Conservation (phyloP, 1,140 invertebrate species). For the Pararge aegeria region DNA sequence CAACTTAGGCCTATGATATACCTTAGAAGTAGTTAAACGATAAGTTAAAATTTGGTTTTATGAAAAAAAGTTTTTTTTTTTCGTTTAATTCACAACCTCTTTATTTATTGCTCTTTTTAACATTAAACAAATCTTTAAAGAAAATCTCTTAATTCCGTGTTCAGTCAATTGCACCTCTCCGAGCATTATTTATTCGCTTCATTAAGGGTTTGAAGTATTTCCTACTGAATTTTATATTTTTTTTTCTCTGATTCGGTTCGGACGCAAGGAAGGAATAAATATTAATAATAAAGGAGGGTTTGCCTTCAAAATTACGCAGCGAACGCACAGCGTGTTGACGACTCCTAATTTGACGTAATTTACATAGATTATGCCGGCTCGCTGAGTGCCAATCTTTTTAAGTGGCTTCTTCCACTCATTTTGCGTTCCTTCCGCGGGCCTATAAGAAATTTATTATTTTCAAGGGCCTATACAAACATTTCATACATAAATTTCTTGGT, state of each 20-base stretch:
- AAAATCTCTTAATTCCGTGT: conserved; percentile 22
- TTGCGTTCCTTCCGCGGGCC: conserved; percentile 59
- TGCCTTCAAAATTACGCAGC: conserved; percentile 69
- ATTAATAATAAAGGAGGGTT: conserved; percentile 78
- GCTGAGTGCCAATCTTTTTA: conserved; percentile 78
- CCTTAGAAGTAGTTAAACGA: too few relatives aligned
- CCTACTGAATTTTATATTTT: conserved; percentile 48
- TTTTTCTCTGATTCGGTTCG: conserved; percentile 58
- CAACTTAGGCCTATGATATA: too few relatives aligned
- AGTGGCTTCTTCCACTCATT: conserved; percentile 74
- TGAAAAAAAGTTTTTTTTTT: too few relatives aligned
- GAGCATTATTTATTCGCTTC: conserved; percentile 48
- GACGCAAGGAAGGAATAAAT: conserved; percentile 73
- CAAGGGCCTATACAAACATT: conserved; percentile 46
- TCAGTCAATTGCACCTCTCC: conserved; percentile 17
- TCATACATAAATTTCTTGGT: conserved; percentile 39
- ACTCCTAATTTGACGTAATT: conserved; percentile 79
- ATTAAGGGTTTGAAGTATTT: conserved; percentile 63
- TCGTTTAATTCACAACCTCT: too few relatives aligned
- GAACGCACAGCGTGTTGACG: conserved; percentile 68
- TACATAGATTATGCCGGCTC: conserved; percentile 77
- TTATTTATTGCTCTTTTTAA: background rate
- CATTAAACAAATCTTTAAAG: background rate
- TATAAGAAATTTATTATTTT: conserved; percentile 67
- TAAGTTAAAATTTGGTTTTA: too few relatives aligned